These are phyloP conservation scores for Chaenogobius annularis DNA, from an alignment of 2,113 vertebrate genomes.

Conservation along the genomic window DNA sequence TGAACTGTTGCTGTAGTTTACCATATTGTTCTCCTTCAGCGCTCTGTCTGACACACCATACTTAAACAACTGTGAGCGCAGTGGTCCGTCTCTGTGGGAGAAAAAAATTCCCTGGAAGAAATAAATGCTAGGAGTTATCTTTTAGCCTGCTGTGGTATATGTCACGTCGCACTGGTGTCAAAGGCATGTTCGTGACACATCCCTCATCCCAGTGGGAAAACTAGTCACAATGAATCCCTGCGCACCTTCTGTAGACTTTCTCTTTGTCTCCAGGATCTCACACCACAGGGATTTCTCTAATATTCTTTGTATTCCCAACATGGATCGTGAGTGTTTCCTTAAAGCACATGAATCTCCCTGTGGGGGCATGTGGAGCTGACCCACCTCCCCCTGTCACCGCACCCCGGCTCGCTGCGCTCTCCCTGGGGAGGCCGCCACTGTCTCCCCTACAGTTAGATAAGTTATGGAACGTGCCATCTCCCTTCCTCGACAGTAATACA, in stretches of 20 bases:
- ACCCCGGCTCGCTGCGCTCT: constrained; percentile 18
- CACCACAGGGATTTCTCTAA: constrained; percentile 46
- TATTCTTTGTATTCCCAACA: constrained; percentile 52
- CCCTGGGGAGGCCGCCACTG: constrained; percentile 21
- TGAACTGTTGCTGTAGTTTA: background rate
- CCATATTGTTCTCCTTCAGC: background rate
- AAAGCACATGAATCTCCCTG: constrained; percentile 45
- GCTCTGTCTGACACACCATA: background rate
- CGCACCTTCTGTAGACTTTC: constrained; percentile 28
- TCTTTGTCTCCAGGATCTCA: constrained; percentile 43
- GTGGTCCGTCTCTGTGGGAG: background rate
- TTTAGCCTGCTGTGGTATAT: constrained; percentile 16
- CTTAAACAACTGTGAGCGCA: background rate
- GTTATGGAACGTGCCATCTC: constrained; percentile 39
- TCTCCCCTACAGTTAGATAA: constrained; percentile 41
- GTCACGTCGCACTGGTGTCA: constrained; percentile 35
- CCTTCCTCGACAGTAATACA: constrained; percentile 35
- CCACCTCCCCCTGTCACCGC: constrained; percentile 28
- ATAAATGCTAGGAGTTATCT: constrained; percentile 27
- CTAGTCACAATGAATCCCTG: constrained; percentile 25
- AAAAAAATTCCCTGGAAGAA: background rate
- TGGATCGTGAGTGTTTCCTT: constrained; percentile 48
- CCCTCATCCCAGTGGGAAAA: constrained; percentile 46
- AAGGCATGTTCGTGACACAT: constrained; percentile 42
- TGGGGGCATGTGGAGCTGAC: constrained; percentile 17